Evolutionary conservation across 2,888 invertebrate genomes (phyloP), one percentile per base, ranked within the genome.

Genomic region (Drosophila anomalata): DNA sequence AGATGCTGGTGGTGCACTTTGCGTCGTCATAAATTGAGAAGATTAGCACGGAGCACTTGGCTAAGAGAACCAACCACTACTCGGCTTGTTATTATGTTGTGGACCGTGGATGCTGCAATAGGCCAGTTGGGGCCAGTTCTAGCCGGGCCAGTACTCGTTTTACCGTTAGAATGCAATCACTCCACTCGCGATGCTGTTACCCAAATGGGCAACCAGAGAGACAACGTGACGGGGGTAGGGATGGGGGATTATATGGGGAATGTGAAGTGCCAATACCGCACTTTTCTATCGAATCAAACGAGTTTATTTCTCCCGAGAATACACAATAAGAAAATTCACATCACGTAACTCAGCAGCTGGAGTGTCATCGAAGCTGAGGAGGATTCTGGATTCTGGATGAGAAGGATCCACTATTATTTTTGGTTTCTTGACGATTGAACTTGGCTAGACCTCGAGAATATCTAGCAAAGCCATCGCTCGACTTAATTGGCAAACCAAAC

Each of bases 161-260:
- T 91, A 90, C 91, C 91, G 91, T 91, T 90, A 90, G 89, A 87
- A 90, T 89, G 89, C 90, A 90, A 90, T 88, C 85, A 65, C 71
- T 65, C 65, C 73, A 56, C 70, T 80, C 85, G 83, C 78, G 72
- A 86, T 81, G 84, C 78, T 86, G 80, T 78, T 80, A 77, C 57
- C 75, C 61, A 31, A 33, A 55, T 41, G 14, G 42, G 31, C 44
- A 31, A 14, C 7, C 20, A 20, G 17, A 41, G 41, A 17, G 20
- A 44, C 54, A 20, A 44, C 31, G 22, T 29, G 51, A 6, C 4
- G 1, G 24, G 3, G 36, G 36, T 1, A n/a, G 36, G 4, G 4
- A 2, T 4, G 5, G 36, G 36, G 36, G 36, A 14, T 36, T n/a
- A 36, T n/a, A 36, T 36, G 36, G 8, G 20, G 60, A 14, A 24